Conservation (phyloP, 2,113 vertebrate genomes). For the Poecile atricapillus region DNA sequence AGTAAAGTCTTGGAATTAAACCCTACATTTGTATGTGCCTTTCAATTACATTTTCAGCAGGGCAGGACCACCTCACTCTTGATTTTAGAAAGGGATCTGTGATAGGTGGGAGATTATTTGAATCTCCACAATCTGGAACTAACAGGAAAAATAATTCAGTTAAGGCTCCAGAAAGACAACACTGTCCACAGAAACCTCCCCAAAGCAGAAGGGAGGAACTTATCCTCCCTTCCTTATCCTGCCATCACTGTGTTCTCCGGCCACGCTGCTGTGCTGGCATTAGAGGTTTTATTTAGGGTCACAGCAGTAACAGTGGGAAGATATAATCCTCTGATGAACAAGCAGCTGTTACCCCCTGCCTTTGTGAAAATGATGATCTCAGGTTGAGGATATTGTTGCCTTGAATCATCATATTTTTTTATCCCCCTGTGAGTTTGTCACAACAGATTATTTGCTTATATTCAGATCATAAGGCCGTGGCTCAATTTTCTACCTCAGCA, state of each 20-base stretch:
- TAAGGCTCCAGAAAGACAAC: neutral
- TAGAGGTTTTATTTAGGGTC: conserved; percentile 18
- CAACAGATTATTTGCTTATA: neutral
- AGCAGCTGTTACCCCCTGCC: neutral
- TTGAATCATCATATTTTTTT: conserved; percentile 18
- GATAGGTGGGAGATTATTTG: neutral
- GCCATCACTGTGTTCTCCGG: fast-evolving
- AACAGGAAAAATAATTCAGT: neutral
- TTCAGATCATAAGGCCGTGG: neutral
- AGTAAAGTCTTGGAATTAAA: neutral
- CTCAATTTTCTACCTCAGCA: neutral
- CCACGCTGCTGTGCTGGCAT: neutral
- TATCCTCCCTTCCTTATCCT: neutral
- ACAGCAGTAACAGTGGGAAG: neutral
- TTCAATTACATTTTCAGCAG: neutral
- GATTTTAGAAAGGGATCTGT: neutral
- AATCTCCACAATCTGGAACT: neutral
- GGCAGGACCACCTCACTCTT: neutral
- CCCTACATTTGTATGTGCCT: neutral
- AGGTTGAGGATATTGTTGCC: neutral
- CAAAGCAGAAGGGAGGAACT: neutral
- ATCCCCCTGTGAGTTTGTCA: neutral
- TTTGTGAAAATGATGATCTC: neutral
- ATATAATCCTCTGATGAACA: neutral
- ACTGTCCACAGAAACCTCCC: neutral